Evolutionary conservation across 1,140 invertebrate species (phyloP).

Genomic region (Drosophila tani): DNA sequence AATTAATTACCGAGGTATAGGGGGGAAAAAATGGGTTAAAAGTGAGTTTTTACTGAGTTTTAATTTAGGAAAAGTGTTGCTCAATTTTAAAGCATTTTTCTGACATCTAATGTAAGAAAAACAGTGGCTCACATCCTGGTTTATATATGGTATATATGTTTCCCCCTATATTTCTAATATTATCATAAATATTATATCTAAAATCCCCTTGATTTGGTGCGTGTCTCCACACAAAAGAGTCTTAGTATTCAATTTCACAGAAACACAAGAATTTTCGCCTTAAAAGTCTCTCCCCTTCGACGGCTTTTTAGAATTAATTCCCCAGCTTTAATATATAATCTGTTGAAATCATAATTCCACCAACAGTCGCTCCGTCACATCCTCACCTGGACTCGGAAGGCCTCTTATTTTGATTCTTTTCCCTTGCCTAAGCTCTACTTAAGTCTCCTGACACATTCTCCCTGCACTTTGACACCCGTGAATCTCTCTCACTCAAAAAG

Average conservation of each 20-base stretch:
- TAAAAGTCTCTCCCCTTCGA: not conserved
- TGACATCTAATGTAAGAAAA: too few species aligned
- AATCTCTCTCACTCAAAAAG: constrained; percentile 35
- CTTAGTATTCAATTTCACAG: constrained; percentile 27
- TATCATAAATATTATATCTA: too few species aligned
- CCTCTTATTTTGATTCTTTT: constrained; percentile 3
- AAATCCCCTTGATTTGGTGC: constrained; percentile 2
- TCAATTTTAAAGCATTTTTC: not conserved
- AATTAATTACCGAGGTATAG: not conserved
- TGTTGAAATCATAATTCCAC: constrained; percentile 44
- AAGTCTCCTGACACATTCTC: constrained; percentile 55
- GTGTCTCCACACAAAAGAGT: constrained; percentile 7
- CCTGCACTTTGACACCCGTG: constrained; percentile 33
- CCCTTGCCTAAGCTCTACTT: constrained; percentile 40
- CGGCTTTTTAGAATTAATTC: constrained; percentile 35
- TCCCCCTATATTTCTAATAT: not conserved
- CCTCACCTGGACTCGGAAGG: constrained; percentile 23
- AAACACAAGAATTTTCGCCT: constrained; percentile 15
- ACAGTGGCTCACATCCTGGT: too few species aligned
- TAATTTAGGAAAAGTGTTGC: too few species aligned
- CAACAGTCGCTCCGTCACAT: constrained; percentile 37
- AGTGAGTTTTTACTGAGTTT: not conserved
- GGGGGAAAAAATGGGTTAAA: too few species aligned
- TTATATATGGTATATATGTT: too few species aligned
- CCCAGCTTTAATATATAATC: constrained; percentile 35